Base-by-base conservation (phyloP, 2,113 vertebrate genomes). In the Actinemys pallida region DNA sequence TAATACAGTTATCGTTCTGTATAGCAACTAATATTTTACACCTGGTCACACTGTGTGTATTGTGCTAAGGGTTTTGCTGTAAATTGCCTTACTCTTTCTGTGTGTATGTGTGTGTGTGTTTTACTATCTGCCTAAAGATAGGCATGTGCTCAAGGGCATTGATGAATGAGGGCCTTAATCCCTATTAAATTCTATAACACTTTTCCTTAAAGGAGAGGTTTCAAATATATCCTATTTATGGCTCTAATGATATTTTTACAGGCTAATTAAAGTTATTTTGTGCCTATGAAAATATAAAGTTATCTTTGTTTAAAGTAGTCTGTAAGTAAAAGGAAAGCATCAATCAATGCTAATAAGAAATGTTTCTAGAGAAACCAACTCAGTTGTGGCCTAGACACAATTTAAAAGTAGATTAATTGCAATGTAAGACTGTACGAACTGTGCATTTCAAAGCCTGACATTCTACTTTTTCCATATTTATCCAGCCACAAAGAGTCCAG, bases 371-470 rank as follows among this genome's bases (percentile, higher is more conserved):
- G 81, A 93, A 96, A 89, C 22, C 45, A 83, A 31, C 82, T 92
- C 90, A 95, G 81, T 93, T 90, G 89, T 45, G 53, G 22, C 50
- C 79, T 79, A 85, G 42, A 87, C 49, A 59, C 54, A 84, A 90
- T 52, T 86, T 24, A 79, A 84, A 52, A 95, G 92, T 86, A 54
- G 27, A 88, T 20, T n/a, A 94, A 83, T 87, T 45, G 69, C 10
- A 53, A n/a, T 24, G 27, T 39, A 93, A 94, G 69, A 31, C 49
- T 93, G 84, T 27, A 75, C 5, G 3, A 72, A 82, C 19, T 16
- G 8, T 95, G 52, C n/a, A 62, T 75, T 65, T 65, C 56, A 27
- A 78, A 88, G 78, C 83, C 79, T 29, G 86, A 92, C 94, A 79
- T 83, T 65, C 50, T 62, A 1, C 53, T 87, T 91, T 59, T 83